Percentiles rank a stretch among this genome's conserved stretches.
phyloP scores from a whole-genome alignment of 2,888 invertebrate species.

The Mimachlamys varia region DNA sequence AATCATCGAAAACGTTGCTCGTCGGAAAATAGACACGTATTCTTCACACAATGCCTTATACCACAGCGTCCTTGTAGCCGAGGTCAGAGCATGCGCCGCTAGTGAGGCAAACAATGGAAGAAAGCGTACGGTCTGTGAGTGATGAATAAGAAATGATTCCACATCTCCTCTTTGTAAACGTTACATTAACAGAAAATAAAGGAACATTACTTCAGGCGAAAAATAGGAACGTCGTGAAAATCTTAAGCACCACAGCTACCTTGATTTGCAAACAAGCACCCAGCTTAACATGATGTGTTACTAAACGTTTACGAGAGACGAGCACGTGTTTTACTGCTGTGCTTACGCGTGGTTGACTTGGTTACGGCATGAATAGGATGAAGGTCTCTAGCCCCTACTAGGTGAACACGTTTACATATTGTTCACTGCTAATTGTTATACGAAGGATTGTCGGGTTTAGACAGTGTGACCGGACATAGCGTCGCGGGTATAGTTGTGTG shows the following conservation, averaged over 20 bases:
- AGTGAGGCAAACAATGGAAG: neutral
- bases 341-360: too few species aligned
- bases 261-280: neutral
- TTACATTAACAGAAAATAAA: too few species aligned
- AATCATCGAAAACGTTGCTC: constrained; percentile 1
- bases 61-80: neutral
- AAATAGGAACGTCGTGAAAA: neutral
- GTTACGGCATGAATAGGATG: too few species aligned
- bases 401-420: neutral
- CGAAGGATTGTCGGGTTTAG: neutral
- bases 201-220: too few species aligned
- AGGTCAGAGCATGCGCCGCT: neutral
- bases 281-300: neutral
- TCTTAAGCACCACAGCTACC: neutral
- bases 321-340: too few species aligned
- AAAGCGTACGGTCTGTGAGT: neutral
- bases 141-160: too few species aligned
- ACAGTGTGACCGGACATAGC: neutral
- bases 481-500: neutral
- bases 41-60: constrained; percentile 9
- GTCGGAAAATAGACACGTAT: constrained; percentile 3
- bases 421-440: neutral
- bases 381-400: too few species aligned
- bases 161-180: too few species aligned
- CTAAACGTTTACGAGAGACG: too few species aligned